Percentiles rank a stretch among this genome's conserved stretches.
phyloP scores from a whole-genome alignment of 2,113 vertebrate species.

The Mastomys coucha region DNA sequence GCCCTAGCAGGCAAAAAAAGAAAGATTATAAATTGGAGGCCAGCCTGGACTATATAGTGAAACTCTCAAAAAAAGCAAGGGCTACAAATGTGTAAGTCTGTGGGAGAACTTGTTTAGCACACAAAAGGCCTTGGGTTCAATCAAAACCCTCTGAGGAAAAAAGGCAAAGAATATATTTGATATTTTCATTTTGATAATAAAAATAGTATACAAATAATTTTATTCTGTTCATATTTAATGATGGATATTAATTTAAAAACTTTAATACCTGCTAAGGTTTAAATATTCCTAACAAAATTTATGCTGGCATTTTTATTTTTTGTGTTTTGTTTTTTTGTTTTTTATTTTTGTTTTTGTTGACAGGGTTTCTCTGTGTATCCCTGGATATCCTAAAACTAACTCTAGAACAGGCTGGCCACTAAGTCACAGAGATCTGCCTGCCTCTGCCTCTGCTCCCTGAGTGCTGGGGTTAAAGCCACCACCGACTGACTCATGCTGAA shows the following conservation, averaged over 20 bases:
- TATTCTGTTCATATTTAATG: conserved; percentile 6
- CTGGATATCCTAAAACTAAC: background rate
- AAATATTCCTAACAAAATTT: background rate
- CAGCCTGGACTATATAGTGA: background rate
- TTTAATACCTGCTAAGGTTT: background rate
- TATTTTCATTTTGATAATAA: conserved; percentile 14
- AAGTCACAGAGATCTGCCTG: background rate
- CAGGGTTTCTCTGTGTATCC: background rate
- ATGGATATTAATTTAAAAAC: background rate
- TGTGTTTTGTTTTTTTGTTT: background rate
- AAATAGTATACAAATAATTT: background rate
- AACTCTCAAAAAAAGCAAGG: background rate
- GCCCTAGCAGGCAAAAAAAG: too few species aligned
- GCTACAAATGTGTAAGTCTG: background rate
- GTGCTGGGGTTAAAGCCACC: background rate
- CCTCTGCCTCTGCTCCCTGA: background rate
- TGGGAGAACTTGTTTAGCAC: background rate
- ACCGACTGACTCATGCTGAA: background rate
- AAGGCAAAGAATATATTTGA: background rate
- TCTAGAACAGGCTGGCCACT: background rate
- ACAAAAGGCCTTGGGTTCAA: background rate
- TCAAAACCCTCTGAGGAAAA: background rate
- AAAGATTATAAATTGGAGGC: background rate
- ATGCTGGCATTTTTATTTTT: background rate
- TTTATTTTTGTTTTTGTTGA: background rate